Evolutionary conservation across 1,140 invertebrate species (phyloP), one percentile per base, ranked within the genome.

Genomic region (Megalonaias nervosa): DNA sequence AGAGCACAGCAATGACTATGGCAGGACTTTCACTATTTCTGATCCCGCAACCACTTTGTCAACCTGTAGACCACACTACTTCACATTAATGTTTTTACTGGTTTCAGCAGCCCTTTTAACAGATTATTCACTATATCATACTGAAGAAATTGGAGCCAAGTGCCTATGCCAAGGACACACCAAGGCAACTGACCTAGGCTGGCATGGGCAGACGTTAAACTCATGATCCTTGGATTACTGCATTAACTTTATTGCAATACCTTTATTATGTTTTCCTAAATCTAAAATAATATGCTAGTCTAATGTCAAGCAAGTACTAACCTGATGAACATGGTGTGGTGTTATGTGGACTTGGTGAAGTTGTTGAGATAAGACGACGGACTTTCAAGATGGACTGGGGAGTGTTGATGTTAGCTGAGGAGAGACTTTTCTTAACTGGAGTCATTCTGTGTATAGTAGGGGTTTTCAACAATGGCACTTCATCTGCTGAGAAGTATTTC

Each of bases 381-480:
- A 87, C 85, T 78, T 88, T 88, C 26, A 87, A 72, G 38, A 88
- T 88, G n/a, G 85, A 87, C 79, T 88, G 85, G 15, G 87, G 85
- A 17, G 85, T 87, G 57, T 75, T 69, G n/a, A 73, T 72, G 38
- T 62, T 67, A 1, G 74, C 93, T 91, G 64, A 67, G 57, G 67
- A 84, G 38, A 58, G 75, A 13, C 64, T 64, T n/a, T 58, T 73
- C 38, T 71, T 75, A 3, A 71, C 57, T 9, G 86, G 81, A 21
- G 82, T 82, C 66, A 86, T 80, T 64, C 83, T 80, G 4, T 81
- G 73, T 11, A 89, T 77, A 21, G 82, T 81, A 4, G 88, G 88
- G 16, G 88, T 88, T 71, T 87, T 80, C 31, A 90, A 71, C 65
- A 90, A 56, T 2, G 82, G 79, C 75, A 85, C 59, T 31, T 81